phyloP scores from a whole-genome alignment of 1,140 invertebrate species.

The Medauroidea extradentata region DNA sequence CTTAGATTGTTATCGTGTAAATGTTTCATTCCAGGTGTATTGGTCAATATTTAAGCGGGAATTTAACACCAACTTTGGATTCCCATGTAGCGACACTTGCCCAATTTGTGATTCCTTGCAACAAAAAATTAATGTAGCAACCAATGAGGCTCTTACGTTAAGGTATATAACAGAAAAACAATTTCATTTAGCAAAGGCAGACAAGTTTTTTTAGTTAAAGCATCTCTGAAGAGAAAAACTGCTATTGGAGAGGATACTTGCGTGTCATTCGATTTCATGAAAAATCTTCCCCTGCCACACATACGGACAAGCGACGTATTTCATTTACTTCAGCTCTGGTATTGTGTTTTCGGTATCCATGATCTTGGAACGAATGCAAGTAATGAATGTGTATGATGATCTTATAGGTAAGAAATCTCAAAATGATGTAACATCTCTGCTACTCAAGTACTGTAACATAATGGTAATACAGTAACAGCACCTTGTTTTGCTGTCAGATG shows the following conservation, averaged over 20 bases:
- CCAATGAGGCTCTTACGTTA: neutral
- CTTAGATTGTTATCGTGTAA: too few species aligned
- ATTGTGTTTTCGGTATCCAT: conserved; percentile 14
- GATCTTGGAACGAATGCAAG: conserved; percentile 3
- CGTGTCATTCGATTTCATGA: conserved; percentile 7
- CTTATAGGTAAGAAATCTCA: neutral
- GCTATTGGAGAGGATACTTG: neutral
- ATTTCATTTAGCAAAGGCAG: neutral
- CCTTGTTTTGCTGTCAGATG: conserved; percentile 2
- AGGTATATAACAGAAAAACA: neutral
- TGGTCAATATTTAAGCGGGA: neutral
- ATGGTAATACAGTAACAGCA: neutral
- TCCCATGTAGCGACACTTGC: conserved; percentile 6
- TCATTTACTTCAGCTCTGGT: conserved; percentile 3
- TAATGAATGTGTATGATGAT: conserved; percentile 8
- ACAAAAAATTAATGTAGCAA: neutral
- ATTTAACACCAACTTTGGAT: conserved; percentile 1
- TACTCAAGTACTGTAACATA: neutral
- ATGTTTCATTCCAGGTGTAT: too few species aligned
- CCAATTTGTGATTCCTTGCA: neutral
- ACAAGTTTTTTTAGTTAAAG: neutral
- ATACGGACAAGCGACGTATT: conserved; percentile 1
- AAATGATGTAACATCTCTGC: neutral
- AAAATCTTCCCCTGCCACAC: conserved; percentile 7
- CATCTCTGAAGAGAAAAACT: neutral